Base-by-base conservation (phyloP, 1,140 invertebrate species). In the Drosophila baimaii region DNA sequence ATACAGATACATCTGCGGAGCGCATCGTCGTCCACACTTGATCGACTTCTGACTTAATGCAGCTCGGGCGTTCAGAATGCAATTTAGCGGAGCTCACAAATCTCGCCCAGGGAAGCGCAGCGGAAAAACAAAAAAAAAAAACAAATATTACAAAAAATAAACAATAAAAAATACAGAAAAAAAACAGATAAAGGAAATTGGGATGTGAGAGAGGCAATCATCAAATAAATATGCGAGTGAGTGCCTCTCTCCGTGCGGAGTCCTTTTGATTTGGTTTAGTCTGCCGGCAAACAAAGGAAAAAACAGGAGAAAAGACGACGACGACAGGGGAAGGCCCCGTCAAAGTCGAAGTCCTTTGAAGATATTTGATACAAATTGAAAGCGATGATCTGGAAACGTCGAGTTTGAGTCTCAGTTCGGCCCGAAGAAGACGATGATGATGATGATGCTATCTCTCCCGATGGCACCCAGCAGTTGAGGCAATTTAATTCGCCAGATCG, bases 301-400 rank as follows among this genome's bases (percentile, higher is more conserved):
- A 49, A 43, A 35, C 39, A 31, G 13, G 43, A 51, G 37, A 41
- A 41, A 51, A 37, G 72, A 74, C 21, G 17, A n/a, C n/a, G n/a
- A n/a, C n/a, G n/a, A n/a, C 47, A 64, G 31, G 25, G 15, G 37
- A 41, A 35, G 13, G 52, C 55, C 39, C 64, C 52, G 65, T 79
- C 55, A 77, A 77, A 77, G 73, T 77, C 75, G 74, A 78, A 77
- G 64, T 77, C 56, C 64, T 76, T 78, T 79, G 76, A 79, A 68
- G 76, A 70, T 77, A 88, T 84, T 84, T 84, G 84, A 88, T 88
- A 80, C 77, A 84, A 89, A 88, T 88, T 58, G 80, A 80, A 88
- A 88, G 84, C 84, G 84, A 89, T 80, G 77, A 84, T 79, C 80
- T 89, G 84, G 84, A 88, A 88, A 88, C 84, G 83, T 86, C 83